A percentile compares a stretch with the other conserved stretches of the same genome.
Conservation (phyloP, 2,888 invertebrate genomes). For the Erynnis tages region DNA sequence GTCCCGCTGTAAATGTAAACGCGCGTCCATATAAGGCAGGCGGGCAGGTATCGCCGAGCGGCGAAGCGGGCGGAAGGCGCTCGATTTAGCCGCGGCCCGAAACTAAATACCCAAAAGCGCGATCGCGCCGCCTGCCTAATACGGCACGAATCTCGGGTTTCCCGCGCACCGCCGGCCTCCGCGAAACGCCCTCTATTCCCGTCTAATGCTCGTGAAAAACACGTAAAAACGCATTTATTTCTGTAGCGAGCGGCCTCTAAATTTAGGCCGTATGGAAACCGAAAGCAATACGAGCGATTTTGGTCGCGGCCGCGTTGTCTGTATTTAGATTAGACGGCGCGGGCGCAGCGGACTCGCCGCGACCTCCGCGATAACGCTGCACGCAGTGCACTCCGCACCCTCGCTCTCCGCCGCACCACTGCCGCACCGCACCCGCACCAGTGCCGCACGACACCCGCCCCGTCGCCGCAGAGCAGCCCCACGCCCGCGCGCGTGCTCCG, state of each 20-base stretch:
- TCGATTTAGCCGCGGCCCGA: constrained; percentile 47
- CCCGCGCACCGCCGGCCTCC: constrained; percentile 61
- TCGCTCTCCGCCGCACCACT: neutral
- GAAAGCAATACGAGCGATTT: constrained; percentile 79
- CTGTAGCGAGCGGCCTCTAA: constrained; percentile 77
- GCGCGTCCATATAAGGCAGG: constrained; percentile 49
- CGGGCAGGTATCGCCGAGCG: constrained; percentile 31
- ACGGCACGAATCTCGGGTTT: constrained; percentile 79
- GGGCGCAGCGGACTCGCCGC: constrained; percentile 46
- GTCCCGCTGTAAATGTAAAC: constrained; percentile 34
- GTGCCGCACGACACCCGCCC: neutral
- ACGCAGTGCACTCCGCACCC: constrained; percentile 26
- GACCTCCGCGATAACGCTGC: constrained; percentile 37
- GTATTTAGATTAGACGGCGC: constrained; percentile 74
- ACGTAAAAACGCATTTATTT: constrained; percentile 80
- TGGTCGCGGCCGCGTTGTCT: constrained; percentile 75
- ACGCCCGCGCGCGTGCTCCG: constrained; percentile 31
- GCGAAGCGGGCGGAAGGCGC: constrained; percentile 29
- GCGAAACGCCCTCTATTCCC: constrained; percentile 69
- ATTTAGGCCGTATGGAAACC: constrained; percentile 78
- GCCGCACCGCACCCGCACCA: constrained; percentile 28
- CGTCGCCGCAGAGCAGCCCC: constrained; percentile 32
- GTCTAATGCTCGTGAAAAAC: constrained; percentile 67
- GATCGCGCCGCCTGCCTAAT: constrained; percentile 70
- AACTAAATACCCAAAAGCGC: constrained; percentile 76